Evolutionary conservation across 2,113 vertebrate species (phyloP), one percentile per base, ranked within the genome.

Genomic region (Cinclus mexicanus): DNA sequence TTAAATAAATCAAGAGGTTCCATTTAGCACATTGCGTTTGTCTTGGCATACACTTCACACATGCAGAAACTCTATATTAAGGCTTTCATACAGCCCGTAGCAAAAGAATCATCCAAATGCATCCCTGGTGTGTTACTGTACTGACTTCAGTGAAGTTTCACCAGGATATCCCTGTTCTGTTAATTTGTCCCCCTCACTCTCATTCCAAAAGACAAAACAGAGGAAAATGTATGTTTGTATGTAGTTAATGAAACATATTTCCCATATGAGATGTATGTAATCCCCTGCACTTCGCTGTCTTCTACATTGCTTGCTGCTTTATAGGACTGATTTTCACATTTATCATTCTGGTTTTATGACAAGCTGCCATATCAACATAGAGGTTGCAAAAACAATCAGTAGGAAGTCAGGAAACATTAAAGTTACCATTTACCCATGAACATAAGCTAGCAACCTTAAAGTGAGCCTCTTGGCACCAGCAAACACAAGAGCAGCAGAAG

Each of bases 1-100:
- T 95, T 96, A 93, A 97, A 94, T 96, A 96, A 94, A 96, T 96
- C 88, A 96, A 93, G 92, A 95, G 88, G 86, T 93, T 96, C 88
- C 88, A 95, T 96, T 96, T 93, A 95, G 88, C 85, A 94, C 26
- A 3, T 95, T 94, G 93, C 31, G 6, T 96, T 97, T 97, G 86
- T 93, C 95, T 97, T 96, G 96, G 96, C 96, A 92, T 83, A 57
- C 72, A 56, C 83, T 94, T 94, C 93, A 94, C 80, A 93, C 76
- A 90, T 57, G 86, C 90, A 95, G 76, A 93, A 95, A 95, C 70
- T 95, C 90, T 94, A 68, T 94, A 93, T 95, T 93, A 90, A 95
- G 60, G 76, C 68, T 96, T 94, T 94, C 90, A 60, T 96, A 83
- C 69, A 92, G 92, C 92, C 57, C 3, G 88, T 90, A 94, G 90